Evolutionary conservation across 2,113 vertebrate species (phyloP).

Genomic region (Xerus inauris): DNA sequence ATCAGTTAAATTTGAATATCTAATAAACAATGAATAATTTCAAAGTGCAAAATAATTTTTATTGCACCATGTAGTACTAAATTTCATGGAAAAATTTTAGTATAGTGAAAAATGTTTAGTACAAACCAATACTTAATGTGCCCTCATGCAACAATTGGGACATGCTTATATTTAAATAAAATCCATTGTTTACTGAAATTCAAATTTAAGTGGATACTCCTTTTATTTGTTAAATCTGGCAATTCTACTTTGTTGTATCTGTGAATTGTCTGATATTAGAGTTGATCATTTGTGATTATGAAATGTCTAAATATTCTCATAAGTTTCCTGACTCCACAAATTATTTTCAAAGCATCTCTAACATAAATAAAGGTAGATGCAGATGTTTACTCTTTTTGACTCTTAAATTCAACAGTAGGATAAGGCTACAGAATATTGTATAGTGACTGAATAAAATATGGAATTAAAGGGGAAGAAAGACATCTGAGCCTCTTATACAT

Average conservation of each 20-base stretch:
- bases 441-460: slow-evolving; percentile 28
- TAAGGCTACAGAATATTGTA: slow-evolving; percentile 5
- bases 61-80: background rate
- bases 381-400: slow-evolving; percentile 25
- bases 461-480: slow-evolving; percentile 33
- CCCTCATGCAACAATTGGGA: background rate
- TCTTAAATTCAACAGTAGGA: slow-evolving; percentile 22
- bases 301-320: background rate
- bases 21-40: slow-evolving; percentile 6
- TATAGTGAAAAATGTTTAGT: background rate
- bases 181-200: slow-evolving; percentile 1
- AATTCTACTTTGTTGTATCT: background rate
- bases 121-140: background rate
- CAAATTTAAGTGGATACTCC: background rate
- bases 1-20: background rate
- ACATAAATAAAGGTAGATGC: background rate
- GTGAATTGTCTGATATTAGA: background rate
- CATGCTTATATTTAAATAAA: background rate
- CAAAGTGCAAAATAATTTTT: slow-evolving; percentile 31
- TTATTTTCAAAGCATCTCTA: slow-evolving; percentile 26
- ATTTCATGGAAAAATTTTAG: slow-evolving; percentile 42
- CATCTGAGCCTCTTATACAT: background rate
- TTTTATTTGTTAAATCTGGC: slow-evolving; percentile 14
- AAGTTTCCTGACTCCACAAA: background rate
- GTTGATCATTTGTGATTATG: background rate